Base-by-base conservation (phyloP, 2,888 invertebrate species). In the Celastrina argiolus region DNA sequence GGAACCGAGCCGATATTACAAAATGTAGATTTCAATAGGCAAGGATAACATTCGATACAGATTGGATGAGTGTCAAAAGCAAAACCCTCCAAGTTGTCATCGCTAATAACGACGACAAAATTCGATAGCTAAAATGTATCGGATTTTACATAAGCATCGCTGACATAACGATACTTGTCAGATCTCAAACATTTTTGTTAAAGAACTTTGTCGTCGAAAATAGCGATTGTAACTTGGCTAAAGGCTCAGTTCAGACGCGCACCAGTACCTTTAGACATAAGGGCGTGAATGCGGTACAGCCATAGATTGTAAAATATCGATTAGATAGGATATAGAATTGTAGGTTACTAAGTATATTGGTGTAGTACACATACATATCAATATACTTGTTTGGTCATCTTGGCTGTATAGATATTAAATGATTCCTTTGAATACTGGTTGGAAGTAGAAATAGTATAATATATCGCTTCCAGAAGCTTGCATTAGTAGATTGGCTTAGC, bases 371-470 rank as follows among this genome's bases (percentile, higher is more conserved):
- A 42, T 5, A 18, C 16, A 59, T 31, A 16, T 18, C 18, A 36
- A 39, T 61, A 63, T 42, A 42, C 56, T 51, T 22, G 51, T 22
- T 42, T 45, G 18, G 8, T 45, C 36, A 5, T 31, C 31, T 22
- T 51, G 22, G 22, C 26, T 26, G 18, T 18, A 10, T 45, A 45
- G 22, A 51, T 51, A 22, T 51, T 69, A 67, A 69, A 66, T 69
- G 72, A 69, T 71, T 71, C 71, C 72, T 72, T 72, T 69, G 72
- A 36, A 56, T 72, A 71, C 72, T 72, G 66, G 31, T 65, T 67
- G 72, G 71, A 65, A 72, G 72, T 64, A 68, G 67, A 68, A 71
- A 70, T 68, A 67, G 67, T 68, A 56, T 58, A 67, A 26, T 18
- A 64, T 67, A 69, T 26, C 70, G 70, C 71, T 71, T 71, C 70